Evolutionary conservation across 2,888 invertebrate species (phyloP), one percentile per base, ranked within the genome.

Genomic region (Drosophila falleni): DNA sequence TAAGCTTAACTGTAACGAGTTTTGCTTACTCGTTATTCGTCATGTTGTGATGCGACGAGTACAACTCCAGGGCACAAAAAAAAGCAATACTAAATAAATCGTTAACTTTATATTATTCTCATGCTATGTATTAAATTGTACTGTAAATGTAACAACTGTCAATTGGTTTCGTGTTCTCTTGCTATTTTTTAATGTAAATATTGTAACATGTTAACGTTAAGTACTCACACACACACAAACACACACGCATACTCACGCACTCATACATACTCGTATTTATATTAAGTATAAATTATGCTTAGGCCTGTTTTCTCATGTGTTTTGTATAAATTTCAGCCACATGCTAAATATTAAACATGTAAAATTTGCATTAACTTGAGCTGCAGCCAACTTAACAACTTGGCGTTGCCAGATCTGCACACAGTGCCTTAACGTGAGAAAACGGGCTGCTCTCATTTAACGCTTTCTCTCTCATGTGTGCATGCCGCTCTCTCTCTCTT

Each of bases 21-120:
- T 13, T 37, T 13, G 53, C 60, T 78, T 65, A 65, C 64, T 71
- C 81, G 80, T 80, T 80, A 78, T 64, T 81, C 50, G 81, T 80
- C 79, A 80, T 61, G 62, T 80, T 80, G 80, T 80, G 82, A 62
- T 59, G 79, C 80, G 64, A 70, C 79, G 80, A 80, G 80, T 81
- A 75, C 71, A 68, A 81, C 80, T 80, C 80, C 81, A 81, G 81
- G 79, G 81, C 80, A 51, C 37, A 33, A 46, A 55, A 47, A 35
- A 59, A 26, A 53, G 19, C 16, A 26, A 47, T 26, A 44, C 53
- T 26, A 33, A 33, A 41, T 53, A 37, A 56, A 41, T 41, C 37
- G 19, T 16, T 41, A 44, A 47, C 41, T 42, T 23, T 23, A 23
- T 15, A 44, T 15, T 55, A 39, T 29, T 31, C 33, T 51, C 47